Percentiles rank a stretch among this genome's conserved stretches.
Conservation (phyloP, 2,113 vertebrate genomes). For the Bucco capensis region DNA sequence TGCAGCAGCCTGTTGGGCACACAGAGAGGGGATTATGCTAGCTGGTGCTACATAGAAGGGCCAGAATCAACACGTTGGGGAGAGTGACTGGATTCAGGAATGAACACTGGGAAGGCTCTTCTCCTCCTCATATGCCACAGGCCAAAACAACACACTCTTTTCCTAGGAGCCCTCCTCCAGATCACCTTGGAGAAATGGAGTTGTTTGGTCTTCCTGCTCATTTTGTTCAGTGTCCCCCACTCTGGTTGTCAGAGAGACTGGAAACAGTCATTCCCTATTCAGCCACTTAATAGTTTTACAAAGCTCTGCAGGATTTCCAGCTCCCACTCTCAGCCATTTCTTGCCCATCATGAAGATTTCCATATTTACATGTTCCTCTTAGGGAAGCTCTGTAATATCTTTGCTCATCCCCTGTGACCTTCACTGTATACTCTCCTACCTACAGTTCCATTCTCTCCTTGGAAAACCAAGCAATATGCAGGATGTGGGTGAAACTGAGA, state of each 20-base stretch:
- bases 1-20: constrained; percentile 12
- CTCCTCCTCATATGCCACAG: neutral
- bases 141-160: neutral
- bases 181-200: neutral
- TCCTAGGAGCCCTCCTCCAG: neutral
- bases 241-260: neutral
- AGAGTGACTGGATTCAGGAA: neutral
- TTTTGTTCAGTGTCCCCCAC: neutral
- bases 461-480: neutral
- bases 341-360: neutral
- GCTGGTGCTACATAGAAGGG: neutral
- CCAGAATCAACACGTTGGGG: fast-evolving
- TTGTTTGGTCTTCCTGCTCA: neutral
- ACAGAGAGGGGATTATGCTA: neutral
- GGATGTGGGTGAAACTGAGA: neutral
- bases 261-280: neutral
- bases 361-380: neutral
- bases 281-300: neutral
- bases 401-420: neutral
- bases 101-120: neutral
- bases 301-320: neutral
- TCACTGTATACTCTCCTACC: neutral
- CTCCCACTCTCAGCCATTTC: neutral
- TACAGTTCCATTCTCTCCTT: neutral
- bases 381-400: neutral